Evolutionary conservation across 2,888 invertebrate species (phyloP).

Genomic region (Torymus aiolomorphi): DNA sequence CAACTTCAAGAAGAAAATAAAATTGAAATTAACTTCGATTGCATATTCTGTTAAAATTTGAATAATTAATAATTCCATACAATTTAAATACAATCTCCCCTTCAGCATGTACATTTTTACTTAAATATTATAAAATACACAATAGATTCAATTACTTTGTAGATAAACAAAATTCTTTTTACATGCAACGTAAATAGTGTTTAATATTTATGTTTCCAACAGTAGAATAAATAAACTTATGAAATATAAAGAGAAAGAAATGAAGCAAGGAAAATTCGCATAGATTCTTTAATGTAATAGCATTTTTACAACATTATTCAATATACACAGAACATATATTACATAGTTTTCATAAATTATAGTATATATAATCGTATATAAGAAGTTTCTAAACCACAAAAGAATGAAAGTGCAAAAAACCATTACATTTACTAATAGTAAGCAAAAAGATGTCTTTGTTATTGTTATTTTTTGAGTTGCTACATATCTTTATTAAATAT

Average conservation of each 20-base stretch:
- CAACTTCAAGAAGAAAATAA: too few species aligned
- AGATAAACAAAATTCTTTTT: neutral
- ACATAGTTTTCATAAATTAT: constrained; percentile 64
- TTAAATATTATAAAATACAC: neutral
- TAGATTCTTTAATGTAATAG: constrained; percentile 69
- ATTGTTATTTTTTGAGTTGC: too few species aligned
- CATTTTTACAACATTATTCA: constrained; percentile 69
- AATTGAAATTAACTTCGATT: too few species aligned
- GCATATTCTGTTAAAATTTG: too few species aligned
- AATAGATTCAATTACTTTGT: neutral
- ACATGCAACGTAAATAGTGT: constrained; percentile 14
- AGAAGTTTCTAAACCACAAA: constrained; percentile 46
- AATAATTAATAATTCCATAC: too few species aligned
- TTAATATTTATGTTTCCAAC: neutral
- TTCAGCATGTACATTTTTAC: neutral
- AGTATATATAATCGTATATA: constrained; percentile 38
- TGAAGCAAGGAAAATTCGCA: constrained; percentile 63
- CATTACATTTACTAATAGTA: neutral
- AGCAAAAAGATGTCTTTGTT: neutral
- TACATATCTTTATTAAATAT: neutral
- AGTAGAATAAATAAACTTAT: neutral
- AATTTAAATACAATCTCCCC: too few species aligned
- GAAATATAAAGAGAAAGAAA: constrained; percentile 51
- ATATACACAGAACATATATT: constrained; percentile 71
- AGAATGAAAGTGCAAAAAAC: constrained; percentile 10